phyloP scores from a whole-genome alignment of 2,797 vertebrate species.

The Cheirogaleus major region DNA sequence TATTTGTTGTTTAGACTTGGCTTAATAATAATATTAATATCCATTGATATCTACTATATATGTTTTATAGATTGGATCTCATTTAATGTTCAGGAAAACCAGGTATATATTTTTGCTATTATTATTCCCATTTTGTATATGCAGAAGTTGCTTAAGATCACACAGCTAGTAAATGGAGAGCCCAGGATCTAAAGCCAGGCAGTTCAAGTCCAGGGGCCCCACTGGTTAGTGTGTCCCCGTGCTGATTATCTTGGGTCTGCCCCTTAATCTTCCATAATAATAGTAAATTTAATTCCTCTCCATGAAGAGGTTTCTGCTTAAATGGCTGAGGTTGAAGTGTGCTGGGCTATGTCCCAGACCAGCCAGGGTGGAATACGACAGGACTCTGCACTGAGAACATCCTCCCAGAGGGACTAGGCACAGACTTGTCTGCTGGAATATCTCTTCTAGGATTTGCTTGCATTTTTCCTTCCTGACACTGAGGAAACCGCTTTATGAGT shows the following conservation, averaged over 20 bases:
- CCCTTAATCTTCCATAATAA: background rate
- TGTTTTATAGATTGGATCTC: background rate
- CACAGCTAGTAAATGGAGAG: background rate
- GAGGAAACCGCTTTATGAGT: conserved; percentile 70
- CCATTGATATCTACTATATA: background rate
- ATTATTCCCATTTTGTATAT: background rate
- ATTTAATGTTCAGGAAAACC: background rate
- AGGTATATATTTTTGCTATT: background rate
- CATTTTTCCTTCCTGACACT: conserved; percentile 77
- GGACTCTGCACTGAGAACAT: background rate
- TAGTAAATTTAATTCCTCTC: background rate
- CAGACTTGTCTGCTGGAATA: background rate
- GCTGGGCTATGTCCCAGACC: background rate
- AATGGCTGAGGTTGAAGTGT: background rate
- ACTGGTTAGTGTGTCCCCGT: background rate
- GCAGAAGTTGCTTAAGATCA: background rate
- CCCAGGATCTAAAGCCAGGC: background rate
- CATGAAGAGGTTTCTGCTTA: background rate
- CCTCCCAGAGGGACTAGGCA: background rate
- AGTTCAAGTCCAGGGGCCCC: background rate
- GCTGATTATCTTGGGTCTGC: background rate
- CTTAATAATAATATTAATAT: background rate
- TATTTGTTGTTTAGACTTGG: background rate
- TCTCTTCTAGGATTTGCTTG: conserved; percentile 42
- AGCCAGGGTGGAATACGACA: background rate